Percentiles rank a stretch among this genome's conserved stretches.
Conservation (phyloP, 2,797 vertebrate species). For the Enteromius trimaculatus region DNA sequence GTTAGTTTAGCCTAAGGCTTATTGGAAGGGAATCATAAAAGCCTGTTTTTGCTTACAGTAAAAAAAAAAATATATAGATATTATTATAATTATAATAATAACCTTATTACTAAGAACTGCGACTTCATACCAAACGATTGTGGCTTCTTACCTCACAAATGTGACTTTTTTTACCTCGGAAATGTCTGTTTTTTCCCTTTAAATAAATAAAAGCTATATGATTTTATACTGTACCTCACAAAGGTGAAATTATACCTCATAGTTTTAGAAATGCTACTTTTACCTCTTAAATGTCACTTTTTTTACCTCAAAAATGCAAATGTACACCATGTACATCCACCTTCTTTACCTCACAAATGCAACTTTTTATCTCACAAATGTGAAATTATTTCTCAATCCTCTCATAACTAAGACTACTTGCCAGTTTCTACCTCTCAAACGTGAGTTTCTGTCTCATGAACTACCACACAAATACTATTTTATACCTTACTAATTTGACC, state of each 20-base stretch:
- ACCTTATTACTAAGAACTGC: background rate
- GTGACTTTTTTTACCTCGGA: background rate
- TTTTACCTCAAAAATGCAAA: background rate
- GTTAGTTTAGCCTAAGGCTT: constrained; percentile 10
- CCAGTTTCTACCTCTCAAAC: background rate
- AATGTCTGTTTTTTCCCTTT: background rate
- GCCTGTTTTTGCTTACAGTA: background rate
- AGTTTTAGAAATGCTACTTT: background rate
- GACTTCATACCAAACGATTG: background rate
- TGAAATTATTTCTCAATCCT: background rate
- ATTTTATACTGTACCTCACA: background rate
- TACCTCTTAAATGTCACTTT: background rate
- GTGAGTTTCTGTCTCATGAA: background rate
- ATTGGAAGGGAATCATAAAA: background rate
- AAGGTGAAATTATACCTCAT: background rate
- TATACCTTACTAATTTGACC: background rate
- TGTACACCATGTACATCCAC: background rate
- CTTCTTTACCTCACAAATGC: background rate
- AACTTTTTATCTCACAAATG: background rate
- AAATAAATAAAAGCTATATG: background rate
- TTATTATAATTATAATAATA: background rate
- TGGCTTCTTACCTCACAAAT: background rate
- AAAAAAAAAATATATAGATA: background rate
- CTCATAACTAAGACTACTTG: no score
- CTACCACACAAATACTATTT: background rate